Evolutionary conservation across 2,888 invertebrate species (phyloP), one percentile per base, ranked within the genome.

Genomic region (Geophilus truncorum): DNA sequence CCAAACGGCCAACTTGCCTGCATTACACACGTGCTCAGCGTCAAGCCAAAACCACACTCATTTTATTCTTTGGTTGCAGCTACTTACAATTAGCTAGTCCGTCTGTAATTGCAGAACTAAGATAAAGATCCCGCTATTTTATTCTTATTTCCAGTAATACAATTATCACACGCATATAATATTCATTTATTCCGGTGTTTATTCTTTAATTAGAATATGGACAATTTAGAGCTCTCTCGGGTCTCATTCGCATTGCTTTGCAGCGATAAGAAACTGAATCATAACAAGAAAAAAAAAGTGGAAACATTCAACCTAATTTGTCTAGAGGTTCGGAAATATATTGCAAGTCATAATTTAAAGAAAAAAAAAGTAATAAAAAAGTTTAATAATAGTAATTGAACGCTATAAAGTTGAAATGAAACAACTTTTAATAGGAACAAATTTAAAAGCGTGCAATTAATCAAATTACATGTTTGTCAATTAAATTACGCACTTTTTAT

Each of bases 161-260:
- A 70, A 25, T 70, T 70, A 70, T 28, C 70, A 4, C 4, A 28
- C 28, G 28, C 70, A 25, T n/a, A 28, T 25, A 70, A 28, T 70
- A 70, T 15, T 70, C 70, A 28, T 28, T 70, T 70, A 28, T 28
- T 51, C 25, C 10, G 0, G n/a, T 28, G 70, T 70, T 70, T 70
- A 70, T 28, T 28, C 70, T 70, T 70, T 70, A 70, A 70, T 70
- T 70, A 28, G 70, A 70, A 25, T 70, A 28, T 28, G 70, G 70
- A 70, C 70, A 70, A 70, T 70, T 70, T 70, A 70, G 70, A n/a
- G 70, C 70, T 70, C 70, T 70, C 70, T 25, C 25, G 12, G 70
- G 70, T 10, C 70, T 70, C 70, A 70, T 70, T 70, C 28, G 9
- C 70, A 70, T 15, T 70, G 70, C 51, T 51, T 70, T 70, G 7